Base-by-base conservation (phyloP, 2,797 vertebrate genomes). In the Hydrolagus colliei region DNA sequence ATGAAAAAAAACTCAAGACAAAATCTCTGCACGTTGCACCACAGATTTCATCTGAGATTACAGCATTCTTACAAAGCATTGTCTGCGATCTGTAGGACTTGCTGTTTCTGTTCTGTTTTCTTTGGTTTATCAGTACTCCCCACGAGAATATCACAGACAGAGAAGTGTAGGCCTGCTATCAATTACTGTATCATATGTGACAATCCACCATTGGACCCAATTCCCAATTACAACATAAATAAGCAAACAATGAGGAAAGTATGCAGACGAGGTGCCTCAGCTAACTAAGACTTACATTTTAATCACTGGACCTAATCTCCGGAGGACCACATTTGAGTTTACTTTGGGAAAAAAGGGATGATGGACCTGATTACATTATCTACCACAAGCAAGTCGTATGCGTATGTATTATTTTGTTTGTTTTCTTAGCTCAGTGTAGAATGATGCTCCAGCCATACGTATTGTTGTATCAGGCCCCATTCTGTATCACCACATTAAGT, bases 1-100 rank as follows among this genome's bases (percentile, higher is more conserved):
- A 86, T 65, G 71, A 41, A 73, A 52, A 73, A 86, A 86, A 86
- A 72, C n/a, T n/a, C 63, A 59, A 86, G 73, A 86, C 85, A 86
- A 84, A 84, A 71, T 84, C 79, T 84, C 41, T 52, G n/a, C 65
- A 41, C 41, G 41, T 84, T 68, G 9, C 65, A 84, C 9, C 32
- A 71, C 8, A 84, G 65, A 84, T 71, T 84, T 84, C 65, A 84
- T 63, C 32, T 84, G 32, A 41, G 32, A 84, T 84, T 84, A 71
- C 65, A 20, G 10, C 79, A 71, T 84, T 84, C 71, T 84, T 20
- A 84, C 65, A 84, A 84, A 71, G 32, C 52, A 67, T 82, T 84
- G 65, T 71, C 65, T 84, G 79, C 65, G 16, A 41, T 71, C 71
- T 68, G 79, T 71, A 67, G 52, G 65, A 41, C 61, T 18, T 71